Evolutionary conservation across 92 coral and sea anemone species (phyloP).

Genomic region (Isaurus tuberculatus): DNA sequence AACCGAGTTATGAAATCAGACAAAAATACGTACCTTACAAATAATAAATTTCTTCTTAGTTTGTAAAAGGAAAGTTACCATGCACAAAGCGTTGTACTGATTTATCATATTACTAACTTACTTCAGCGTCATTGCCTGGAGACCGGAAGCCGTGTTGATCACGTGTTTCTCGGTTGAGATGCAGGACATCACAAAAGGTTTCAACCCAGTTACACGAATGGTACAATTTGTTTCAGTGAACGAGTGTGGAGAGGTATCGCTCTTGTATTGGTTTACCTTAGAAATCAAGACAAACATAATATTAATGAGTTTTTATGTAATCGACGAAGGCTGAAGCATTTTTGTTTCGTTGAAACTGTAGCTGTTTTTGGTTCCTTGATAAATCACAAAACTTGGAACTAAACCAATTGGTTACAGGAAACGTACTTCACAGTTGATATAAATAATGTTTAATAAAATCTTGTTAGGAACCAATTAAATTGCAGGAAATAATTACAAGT

Average conservation of each 20-base stretch:
- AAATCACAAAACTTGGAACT: neutral
- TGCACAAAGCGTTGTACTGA: no score
- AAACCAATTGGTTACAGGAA: neutral
- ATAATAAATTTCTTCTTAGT: neutral
- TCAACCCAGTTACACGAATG: neutral
- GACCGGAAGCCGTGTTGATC: neutral
- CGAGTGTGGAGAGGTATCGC: neutral
- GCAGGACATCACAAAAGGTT: slow-evolving; percentile 23
- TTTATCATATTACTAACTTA: neutral
- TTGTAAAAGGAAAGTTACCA: neutral
- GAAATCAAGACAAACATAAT: neutral
- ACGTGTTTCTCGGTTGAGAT: slow-evolving; percentile 12
- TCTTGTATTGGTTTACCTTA: neutral
- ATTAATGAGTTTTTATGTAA: neutral
- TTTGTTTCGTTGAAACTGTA: neutral
- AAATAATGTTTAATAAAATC: no score
- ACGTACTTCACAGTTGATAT: no score
- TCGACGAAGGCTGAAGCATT: no score
- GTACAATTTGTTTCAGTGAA: slow-evolving; percentile 7
- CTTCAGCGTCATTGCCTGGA: slow-evolving; percentile 4
- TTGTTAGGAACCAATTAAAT: no score
- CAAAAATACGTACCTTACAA: neutral
- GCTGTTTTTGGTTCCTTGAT: neutral
- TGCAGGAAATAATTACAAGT: no score
- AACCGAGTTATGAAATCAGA: no score